Base-by-base conservation (phyloP, 2,888 invertebrate species). In the Camponotus fellah region DNA sequence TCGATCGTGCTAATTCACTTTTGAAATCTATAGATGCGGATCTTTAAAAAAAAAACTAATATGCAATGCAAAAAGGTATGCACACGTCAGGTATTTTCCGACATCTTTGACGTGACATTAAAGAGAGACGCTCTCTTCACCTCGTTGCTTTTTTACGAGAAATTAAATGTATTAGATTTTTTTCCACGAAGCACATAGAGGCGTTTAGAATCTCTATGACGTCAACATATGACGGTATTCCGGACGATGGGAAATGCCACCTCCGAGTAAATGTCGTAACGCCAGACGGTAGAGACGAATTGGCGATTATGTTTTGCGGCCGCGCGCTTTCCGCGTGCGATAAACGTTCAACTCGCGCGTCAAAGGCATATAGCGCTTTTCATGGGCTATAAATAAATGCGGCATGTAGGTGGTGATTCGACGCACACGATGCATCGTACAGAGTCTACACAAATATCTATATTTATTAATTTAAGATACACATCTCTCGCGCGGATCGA, bases 391-490 rank as follows among this genome's bases (percentile, higher is more conserved):
- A 76, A 76, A 76, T 76, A 76, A 65, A 65, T 66, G 53, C 32
- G 17, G 37, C 66, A 76, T 40, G 66, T 76, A 66, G 76, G 76
- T 76, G 53, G 43, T 43, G 65, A 66, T 66, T 53, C 66, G 8
- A 40, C 37, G 53, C 53, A 46, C 10, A 6, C 17, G 53, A 40
- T 76, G 53, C 66, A 76, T n/a, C 43, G 60, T 43, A 60, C 43
- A 8, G 17, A 74, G 34, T 53, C 37, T 37, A 76, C 66, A 43
- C 26, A 40, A 65, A 37, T 66, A 66, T 40, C 49, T 65, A 72
- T 72, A 76, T 76, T 66, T 76, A 66, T 76, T 76, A 76, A 76
- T 76, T 76, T 66, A 66, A 76, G 37, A 53, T 37, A 43, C 17
- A 46, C 64, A 58, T 26, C 46, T 34, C 17, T 46, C 46, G 17